phyloP scores from a whole-genome alignment of 2,888 invertebrate genomes.

The Drosophila paranaensis region DNA sequence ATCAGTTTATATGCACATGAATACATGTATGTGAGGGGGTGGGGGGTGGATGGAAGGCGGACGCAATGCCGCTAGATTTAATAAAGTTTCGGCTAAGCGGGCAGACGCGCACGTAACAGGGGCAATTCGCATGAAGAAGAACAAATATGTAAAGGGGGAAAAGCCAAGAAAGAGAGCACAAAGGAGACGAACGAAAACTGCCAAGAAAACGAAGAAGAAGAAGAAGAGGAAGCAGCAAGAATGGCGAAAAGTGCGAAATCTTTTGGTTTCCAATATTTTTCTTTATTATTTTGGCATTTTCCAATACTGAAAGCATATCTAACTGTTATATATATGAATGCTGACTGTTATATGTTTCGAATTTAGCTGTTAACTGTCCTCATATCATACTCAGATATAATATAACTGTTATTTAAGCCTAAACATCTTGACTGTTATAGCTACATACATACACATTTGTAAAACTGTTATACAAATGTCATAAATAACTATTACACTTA shows the following conservation, averaged over 20 bases:
- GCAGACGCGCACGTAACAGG: constrained; percentile 3
- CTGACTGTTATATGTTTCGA: neutral
- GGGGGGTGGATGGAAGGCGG: constrained; percentile 7
- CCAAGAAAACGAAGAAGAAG: neutral
- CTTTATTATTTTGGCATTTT: neutral
- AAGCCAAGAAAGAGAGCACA: neutral
- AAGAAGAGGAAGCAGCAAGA: constrained; percentile 2
- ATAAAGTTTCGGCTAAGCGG: constrained; percentile 8
- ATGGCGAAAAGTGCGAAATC: neutral
- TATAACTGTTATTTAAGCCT: neutral
- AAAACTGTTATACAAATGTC: neutral
- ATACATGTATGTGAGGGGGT: neutral
- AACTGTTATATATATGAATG: neutral
- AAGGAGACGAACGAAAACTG: constrained; percentile 2
- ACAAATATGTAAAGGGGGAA: neutral
- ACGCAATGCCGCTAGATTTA: constrained; percentile 19
- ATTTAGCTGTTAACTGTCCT: neutral
- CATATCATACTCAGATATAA: neutral
- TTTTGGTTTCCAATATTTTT: neutral
- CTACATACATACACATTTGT: too few species aligned
- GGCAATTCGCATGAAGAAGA: constrained; percentile 20
- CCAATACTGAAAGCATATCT: constrained; percentile 4
- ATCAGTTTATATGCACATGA: constrained; percentile 1
- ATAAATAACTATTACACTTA: neutral
- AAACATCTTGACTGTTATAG: too few species aligned